These are phyloP conservation scores for Pissodes strobi DNA, from an alignment of 1,140 invertebrate genomes.

Conservation along the genomic window DNA sequence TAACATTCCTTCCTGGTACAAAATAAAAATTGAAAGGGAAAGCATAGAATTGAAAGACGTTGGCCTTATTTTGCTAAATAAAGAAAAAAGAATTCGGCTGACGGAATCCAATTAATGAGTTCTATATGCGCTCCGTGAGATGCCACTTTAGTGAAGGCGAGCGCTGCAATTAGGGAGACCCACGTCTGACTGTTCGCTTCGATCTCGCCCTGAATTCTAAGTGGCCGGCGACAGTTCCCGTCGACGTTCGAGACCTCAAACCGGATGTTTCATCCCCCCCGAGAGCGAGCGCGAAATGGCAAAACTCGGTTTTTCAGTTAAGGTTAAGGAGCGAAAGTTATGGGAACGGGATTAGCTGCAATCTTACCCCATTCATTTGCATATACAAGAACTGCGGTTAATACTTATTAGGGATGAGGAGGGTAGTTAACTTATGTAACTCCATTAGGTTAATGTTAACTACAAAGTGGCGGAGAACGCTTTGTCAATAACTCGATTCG, in stretches of 20 bases:
- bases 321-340: slow-evolving; percentile 28
- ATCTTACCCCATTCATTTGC: slow-evolving; percentile 7
- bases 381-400: too few species aligned
- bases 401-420: too few species aligned
- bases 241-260: neutral
- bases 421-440: too few species aligned
- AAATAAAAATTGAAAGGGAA: too few species aligned
- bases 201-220: slow-evolving; percentile 23
- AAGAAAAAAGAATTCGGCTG: neutral
- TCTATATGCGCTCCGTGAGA: slow-evolving; percentile 23
- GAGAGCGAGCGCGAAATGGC: slow-evolving; percentile 9
- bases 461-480: too few species aligned
- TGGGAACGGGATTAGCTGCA: slow-evolving; percentile 8
- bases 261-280: slow-evolving; percentile 25
- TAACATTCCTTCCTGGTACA: too few species aligned
- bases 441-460: too few species aligned
- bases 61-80: too few species aligned
- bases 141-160: slow-evolving; percentile 16
- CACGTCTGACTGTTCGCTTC: neutral
- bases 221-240: slow-evolving; percentile 15
- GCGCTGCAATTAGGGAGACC: slow-evolving; percentile 18
- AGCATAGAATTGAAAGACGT: too few species aligned
- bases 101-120: slow-evolving; percentile 22
- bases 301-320: slow-evolving; percentile 27
- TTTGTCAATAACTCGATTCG: too few species aligned